Percentiles rank a stretch among this genome's conserved stretches.
These are phyloP conservation scores for Cecidostiba fungosa DNA, from an alignment of 2,888 invertebrate species.

Conservation along the genomic window DNA sequence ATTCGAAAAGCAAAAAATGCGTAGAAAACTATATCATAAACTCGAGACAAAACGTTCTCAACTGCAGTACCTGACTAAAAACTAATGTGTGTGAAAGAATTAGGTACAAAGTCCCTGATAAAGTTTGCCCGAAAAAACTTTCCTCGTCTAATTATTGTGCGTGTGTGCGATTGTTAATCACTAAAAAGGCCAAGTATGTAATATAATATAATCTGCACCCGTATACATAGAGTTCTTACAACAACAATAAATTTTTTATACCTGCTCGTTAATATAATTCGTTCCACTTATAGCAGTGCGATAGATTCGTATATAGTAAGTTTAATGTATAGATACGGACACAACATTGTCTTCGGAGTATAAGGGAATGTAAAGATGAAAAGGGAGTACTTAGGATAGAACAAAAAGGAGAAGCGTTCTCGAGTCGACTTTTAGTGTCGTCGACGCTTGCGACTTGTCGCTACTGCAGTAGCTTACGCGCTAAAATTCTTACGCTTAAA, in stretches of 20 bases:
- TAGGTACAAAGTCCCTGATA: neutral
- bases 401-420: slow-evolving; percentile 16
- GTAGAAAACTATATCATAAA: slow-evolving; percentile 22
- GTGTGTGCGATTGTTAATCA: slow-evolving; percentile 26
- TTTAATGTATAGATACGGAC: neutral
- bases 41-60: neutral
- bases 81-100: neutral
- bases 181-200: slow-evolving; percentile 41
- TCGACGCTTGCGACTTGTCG: slow-evolving; percentile 14
- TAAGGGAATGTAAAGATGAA: slow-evolving; percentile 9
- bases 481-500: neutral
- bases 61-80: slow-evolving; percentile 16
- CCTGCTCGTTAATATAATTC: slow-evolving; percentile 17
- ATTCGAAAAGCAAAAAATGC: slow-evolving; percentile 26
- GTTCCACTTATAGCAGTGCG: slow-evolving; percentile 4
- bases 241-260: slow-evolving; percentile 46
- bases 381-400: neutral
- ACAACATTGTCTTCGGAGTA: slow-evolving; percentile 5
- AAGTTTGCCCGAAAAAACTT: slow-evolving; percentile 29
- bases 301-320: slow-evolving; percentile 1
- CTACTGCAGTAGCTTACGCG: neutral
- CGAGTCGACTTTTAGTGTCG: slow-evolving; percentile 15
- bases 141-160: slow-evolving; percentile 37
- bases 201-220: slow-evolving; percentile 6
- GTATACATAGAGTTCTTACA: slow-evolving; percentile 37